Percentiles rank a stretch among this genome's conserved stretches.
These are phyloP conservation scores for Basileuterus tristriatus DNA, from an alignment of 2,797 vertebrate species.

Conservation along the genomic window DNA sequence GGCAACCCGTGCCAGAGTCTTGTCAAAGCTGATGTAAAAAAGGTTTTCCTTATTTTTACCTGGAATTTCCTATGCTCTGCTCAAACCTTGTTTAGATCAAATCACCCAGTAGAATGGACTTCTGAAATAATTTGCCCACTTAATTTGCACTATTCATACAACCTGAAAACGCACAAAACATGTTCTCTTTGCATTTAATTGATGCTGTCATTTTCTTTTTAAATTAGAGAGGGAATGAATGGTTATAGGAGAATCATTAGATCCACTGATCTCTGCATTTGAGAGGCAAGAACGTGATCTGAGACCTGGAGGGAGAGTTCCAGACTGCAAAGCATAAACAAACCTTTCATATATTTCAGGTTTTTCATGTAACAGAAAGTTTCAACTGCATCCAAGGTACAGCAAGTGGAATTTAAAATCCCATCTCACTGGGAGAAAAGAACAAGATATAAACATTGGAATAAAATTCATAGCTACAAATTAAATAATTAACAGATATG, in stretches of 20 bases:
- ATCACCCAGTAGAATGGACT: not conserved
- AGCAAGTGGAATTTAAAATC: not conserved
- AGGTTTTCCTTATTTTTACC: not conserved
- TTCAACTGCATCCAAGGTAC: not conserved
- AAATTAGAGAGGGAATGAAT: not conserved
- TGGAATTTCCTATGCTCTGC: not conserved
- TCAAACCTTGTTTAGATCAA: not conserved
- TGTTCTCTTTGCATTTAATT: not conserved
- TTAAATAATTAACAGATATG: not conserved
- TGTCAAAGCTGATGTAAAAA: fast-evolving
- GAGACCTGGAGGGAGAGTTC: not conserved
- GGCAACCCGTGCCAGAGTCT: not conserved
- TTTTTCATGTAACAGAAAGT: not conserved
- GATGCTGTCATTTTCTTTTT: not conserved
- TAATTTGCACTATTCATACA: not conserved
- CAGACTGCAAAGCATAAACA: not conserved
- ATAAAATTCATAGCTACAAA: not conserved
- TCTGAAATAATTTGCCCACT: not conserved
- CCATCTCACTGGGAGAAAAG: not conserved
- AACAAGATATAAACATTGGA: not conserved
- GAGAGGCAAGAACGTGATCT: not conserved
- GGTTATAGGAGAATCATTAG: not conserved
- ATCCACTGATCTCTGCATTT: not conserved
- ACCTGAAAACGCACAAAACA: not conserved
- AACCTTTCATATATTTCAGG: not conserved